phyloP scores from a whole-genome alignment of 2,113 vertebrate species.

The Donacobius atricapilla region DNA sequence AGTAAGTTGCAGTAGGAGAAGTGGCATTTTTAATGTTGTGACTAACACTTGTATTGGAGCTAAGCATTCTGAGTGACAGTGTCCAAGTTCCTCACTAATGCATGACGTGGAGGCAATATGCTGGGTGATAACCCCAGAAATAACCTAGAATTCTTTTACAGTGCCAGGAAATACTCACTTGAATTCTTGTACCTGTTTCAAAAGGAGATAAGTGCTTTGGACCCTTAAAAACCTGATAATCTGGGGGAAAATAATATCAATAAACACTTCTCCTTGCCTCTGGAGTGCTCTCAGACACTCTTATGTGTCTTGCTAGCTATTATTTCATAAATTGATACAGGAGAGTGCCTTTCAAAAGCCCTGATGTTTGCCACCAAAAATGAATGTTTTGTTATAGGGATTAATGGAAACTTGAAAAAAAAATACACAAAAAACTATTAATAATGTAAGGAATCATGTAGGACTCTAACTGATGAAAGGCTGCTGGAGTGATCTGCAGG shows the following conservation, averaged over 20 bases:
- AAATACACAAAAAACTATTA: background rate
- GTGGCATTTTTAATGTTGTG: background rate
- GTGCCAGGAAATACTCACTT: background rate
- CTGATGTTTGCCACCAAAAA: background rate
- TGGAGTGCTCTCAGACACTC: background rate
- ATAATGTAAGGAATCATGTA: background rate
- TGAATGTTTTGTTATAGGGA: background rate
- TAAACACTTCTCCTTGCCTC: background rate
- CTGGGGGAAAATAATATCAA: background rate
- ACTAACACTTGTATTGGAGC: background rate
- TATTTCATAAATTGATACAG: background rate
- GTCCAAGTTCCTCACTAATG: background rate
- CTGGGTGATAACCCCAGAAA: background rate
- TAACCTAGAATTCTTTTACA: background rate
- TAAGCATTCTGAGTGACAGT: background rate
- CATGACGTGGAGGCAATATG: background rate
- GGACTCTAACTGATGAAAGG: background rate
- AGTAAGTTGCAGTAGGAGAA: background rate
- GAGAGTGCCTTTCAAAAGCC: background rate
- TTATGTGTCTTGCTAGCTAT: background rate
- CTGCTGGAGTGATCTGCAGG: background rate
- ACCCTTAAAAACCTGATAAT: background rate
- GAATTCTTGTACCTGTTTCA: background rate
- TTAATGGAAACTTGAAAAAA: background rate
- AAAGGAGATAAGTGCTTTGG: background rate